Conservation (phyloP, 2,888 invertebrate genomes). For the Microchrysa polita region DNA sequence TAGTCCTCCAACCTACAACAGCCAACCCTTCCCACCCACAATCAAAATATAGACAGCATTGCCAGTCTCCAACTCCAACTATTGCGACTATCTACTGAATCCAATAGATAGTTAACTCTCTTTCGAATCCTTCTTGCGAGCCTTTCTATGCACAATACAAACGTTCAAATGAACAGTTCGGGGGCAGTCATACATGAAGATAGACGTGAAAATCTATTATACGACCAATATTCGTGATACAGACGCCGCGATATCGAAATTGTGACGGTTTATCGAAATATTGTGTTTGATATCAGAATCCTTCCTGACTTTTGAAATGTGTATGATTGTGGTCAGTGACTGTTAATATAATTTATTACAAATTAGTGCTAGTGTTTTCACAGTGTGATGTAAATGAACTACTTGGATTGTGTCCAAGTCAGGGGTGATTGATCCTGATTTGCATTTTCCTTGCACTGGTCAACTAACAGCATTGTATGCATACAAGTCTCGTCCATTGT, state of each 20-base stretch:
- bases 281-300: neutral
- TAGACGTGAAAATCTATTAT: conserved; percentile 25
- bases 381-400: neutral
- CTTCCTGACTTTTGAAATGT: neutral
- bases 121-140: neutral
- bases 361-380: neutral
- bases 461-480: neutral
- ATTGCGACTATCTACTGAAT: conserved; percentile 5
- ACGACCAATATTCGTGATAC: neutral
- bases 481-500: conserved; percentile 4
- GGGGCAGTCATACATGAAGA: conserved; percentile 12
- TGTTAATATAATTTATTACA: neutral
- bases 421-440: conserved; percentile 45
- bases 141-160: conserved; percentile 20
- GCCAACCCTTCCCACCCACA: neutral
- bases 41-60: neutral
- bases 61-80: neutral
- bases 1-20: too few species aligned
- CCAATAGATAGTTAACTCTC: conserved; percentile 7
- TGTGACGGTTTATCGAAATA: neutral
- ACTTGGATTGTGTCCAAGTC: conserved; percentile 5
- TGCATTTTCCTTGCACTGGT: conserved; percentile 44
- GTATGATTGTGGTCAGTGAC: neutral
- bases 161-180: conserved; percentile 31
- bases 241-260: neutral